These are phyloP conservation scores for Helleia helle DNA, from an alignment of 2,888 invertebrate species.

Conservation along the genomic window DNA sequence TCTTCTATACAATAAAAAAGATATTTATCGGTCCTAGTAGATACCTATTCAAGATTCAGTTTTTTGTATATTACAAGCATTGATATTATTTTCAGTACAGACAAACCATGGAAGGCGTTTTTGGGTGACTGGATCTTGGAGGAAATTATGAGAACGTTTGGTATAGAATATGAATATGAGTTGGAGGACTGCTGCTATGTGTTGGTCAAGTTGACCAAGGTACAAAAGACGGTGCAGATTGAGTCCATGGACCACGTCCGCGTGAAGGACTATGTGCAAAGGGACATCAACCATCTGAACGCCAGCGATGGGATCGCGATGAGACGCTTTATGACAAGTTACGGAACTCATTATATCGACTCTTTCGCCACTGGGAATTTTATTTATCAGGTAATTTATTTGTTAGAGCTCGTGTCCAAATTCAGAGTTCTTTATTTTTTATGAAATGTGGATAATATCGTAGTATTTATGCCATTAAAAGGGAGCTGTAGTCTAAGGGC, in stretches of 20 bases:
- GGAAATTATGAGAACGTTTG: conserved; percentile 86
- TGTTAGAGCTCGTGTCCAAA: no score
- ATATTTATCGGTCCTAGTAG: no score
- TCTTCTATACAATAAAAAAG: no score
- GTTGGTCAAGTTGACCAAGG: conserved; percentile 76
- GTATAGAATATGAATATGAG: conserved; percentile 77
- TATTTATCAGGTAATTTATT: conserved; percentile 86
- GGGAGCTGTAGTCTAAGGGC: no score
- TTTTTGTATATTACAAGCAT: no score
- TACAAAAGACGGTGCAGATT: conserved; percentile 79
- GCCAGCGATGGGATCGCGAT: conserved; percentile 81
- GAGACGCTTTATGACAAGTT: conserved; percentile 84
- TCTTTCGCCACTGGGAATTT: conserved; percentile 91
- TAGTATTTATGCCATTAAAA: no score
- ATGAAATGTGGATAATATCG: no score
- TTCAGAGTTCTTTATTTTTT: no score
- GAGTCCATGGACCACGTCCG: conserved; percentile 71
- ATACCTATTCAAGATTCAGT: no score
- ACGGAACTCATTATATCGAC: conserved; percentile 90
- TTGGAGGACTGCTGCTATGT: conserved; percentile 86
- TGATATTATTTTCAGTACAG: conserved; percentile 41
- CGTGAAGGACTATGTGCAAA: conserved; percentile 77
- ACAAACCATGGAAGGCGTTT: conserved; percentile 90
- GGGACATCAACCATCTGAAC: conserved; percentile 76
- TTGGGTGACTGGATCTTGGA: conserved; percentile 88